A percentile compares a stretch with the other conserved stretches of the same genome.
Evolutionary conservation across 2,113 vertebrate species (phyloP).

Genomic region (Gobius niger): DNA sequence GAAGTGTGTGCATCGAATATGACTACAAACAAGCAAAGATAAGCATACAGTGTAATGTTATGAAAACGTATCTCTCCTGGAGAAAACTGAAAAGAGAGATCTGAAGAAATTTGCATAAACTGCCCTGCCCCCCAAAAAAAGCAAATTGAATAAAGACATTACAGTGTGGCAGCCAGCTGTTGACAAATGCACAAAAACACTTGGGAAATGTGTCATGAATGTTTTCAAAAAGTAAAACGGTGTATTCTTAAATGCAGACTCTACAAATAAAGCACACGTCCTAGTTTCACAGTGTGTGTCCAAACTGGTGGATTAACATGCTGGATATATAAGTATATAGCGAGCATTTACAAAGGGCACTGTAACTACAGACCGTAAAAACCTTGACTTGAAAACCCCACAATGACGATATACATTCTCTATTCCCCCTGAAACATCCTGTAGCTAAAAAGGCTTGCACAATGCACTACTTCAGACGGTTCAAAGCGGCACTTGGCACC

Average conservation of each 20-base stretch:
- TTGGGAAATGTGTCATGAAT: too few species aligned
- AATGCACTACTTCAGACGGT: constrained; percentile 17
- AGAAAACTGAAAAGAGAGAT: too few species aligned
- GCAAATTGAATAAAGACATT: too few species aligned
- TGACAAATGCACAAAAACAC: too few species aligned
- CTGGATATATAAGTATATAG: not conserved
- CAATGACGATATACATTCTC: not conserved
- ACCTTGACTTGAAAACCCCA: constrained; percentile 28
- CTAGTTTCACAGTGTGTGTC: too few species aligned
- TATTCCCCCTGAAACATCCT: constrained; percentile 10
- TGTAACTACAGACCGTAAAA: not conserved
- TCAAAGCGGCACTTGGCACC: constrained; percentile 19
- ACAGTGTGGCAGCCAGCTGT: too few species aligned
- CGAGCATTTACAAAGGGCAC: not conserved
- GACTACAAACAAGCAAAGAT: not conserved
- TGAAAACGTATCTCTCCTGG: too few species aligned
- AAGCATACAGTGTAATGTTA: too few species aligned
- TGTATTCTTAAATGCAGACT: too few species aligned
- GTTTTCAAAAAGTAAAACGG: too few species aligned
- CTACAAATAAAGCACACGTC: not conserved
- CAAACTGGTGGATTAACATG: not conserved
- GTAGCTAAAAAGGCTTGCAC: constrained; percentile 16
- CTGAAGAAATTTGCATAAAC: too few species aligned
- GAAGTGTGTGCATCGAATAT: not conserved
- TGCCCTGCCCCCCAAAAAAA: too few species aligned